phyloP scores from a whole-genome alignment of 2,888 invertebrate species.

The Dioctria rufipes region DNA sequence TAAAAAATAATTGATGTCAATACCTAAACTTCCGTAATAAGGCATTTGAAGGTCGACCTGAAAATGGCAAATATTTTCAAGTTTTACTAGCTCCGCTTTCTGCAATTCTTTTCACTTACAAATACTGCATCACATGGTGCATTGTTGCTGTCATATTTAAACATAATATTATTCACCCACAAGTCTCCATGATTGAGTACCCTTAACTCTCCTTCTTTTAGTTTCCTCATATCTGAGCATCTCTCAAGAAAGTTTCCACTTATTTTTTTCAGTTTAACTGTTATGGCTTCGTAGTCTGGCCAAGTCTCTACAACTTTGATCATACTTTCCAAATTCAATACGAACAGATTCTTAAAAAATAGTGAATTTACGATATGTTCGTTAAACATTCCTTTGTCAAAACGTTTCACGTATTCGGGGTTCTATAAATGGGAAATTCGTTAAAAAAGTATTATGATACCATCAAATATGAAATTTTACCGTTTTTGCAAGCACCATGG shows the following conservation, averaged over 20 bases:
- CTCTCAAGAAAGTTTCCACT: constrained; percentile 31
- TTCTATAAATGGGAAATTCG: constrained; percentile 53
- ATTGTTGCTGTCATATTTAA: constrained; percentile 69
- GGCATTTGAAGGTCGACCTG: constrained; percentile 60
- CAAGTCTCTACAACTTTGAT: constrained; percentile 58
- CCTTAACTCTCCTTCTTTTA: constrained; percentile 27
- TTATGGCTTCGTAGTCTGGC: constrained; percentile 58
- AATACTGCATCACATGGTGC: constrained; percentile 71
- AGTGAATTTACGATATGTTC: not conserved
- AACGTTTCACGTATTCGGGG: constrained; percentile 57
- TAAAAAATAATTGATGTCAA: constrained; percentile 61
- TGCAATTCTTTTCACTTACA: constrained; percentile 65
- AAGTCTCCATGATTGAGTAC: constrained; percentile 74
- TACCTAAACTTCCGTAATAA: constrained; percentile 59
- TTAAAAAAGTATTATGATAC: not conserved
- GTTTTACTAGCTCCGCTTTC: not conserved
- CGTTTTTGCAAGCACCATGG: constrained; percentile 72
- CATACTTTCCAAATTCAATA: constrained; percentile 56
- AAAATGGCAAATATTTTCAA: not conserved
- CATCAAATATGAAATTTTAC: constrained; percentile 63
- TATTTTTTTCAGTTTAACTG: constrained; percentile 55
- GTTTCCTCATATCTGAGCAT: constrained; percentile 5
- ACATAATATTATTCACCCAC: constrained; percentile 73
- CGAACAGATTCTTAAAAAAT: constrained; percentile 55
- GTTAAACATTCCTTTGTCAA: constrained; percentile 56